These are phyloP conservation scores for Melipona beecheii DNA, from an alignment of 2,888 invertebrate genomes.

Conservation along the genomic window DNA sequence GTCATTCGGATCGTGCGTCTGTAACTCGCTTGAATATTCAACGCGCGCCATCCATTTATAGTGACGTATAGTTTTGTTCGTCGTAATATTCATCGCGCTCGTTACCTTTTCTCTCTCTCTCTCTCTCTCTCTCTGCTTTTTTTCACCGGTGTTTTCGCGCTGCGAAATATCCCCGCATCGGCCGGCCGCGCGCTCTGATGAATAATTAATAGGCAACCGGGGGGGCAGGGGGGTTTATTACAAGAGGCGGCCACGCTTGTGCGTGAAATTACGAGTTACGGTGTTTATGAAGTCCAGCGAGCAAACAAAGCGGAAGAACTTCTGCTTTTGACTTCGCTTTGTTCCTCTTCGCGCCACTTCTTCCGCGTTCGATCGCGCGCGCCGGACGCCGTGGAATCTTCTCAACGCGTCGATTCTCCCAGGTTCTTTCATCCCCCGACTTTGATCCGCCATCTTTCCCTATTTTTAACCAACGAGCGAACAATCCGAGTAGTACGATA, in stretches of 20 bases:
- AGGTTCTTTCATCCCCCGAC: neutral
- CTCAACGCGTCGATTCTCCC: neutral
- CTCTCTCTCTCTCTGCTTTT: too few species aligned
- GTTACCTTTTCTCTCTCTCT: slow-evolving; percentile 14
- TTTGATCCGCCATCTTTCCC: too few species aligned
- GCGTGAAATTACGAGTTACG: slow-evolving; percentile 38
- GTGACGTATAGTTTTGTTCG: slow-evolving; percentile 40
- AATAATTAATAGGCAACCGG: slow-evolving; percentile 45
- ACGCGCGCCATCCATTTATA: slow-evolving; percentile 42
- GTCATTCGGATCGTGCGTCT: slow-evolving; percentile 33
- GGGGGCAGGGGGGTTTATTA: neutral
- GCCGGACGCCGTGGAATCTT: neutral
- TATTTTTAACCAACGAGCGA: too few species aligned
- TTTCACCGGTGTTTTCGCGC: slow-evolving; percentile 27
- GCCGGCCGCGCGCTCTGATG: slow-evolving; percentile 14
- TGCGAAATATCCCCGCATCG: slow-evolving; percentile 30
- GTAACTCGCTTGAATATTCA: slow-evolving; percentile 39
- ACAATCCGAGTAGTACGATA: too few species aligned
- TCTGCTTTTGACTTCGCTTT: neutral
- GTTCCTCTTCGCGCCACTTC: neutral
- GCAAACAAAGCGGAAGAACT: slow-evolving; percentile 22
- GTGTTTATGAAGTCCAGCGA: slow-evolving; percentile 23
- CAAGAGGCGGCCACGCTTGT: slow-evolving; percentile 20
- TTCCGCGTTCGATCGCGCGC: neutral
- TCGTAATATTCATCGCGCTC: slow-evolving; percentile 35